phyloP scores from a whole-genome alignment of 1,140 invertebrate genomes.

The Callitettix versicolor region DNA sequence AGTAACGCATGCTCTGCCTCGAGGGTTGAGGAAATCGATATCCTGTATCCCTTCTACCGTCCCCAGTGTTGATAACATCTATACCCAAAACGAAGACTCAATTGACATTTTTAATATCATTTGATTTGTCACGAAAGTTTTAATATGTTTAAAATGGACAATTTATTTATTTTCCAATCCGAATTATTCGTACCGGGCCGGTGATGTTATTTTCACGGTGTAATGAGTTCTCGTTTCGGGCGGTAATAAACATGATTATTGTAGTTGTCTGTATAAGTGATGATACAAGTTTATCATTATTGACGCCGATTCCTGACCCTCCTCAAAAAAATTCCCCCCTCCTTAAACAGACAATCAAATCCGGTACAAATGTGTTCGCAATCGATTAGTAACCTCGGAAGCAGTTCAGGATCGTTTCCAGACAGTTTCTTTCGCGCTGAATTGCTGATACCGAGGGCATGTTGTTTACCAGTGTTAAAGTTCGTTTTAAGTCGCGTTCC shows the following conservation, averaged over 20 bases:
- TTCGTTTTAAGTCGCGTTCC: no score
- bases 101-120: constrained; percentile 12
- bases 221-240: no score
- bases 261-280: constrained; percentile 17
- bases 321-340: constrained; percentile 17
- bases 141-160: no score
- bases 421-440: no score
- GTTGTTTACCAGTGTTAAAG: no score
- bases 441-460: no score
- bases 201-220: no score
- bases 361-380: no score
- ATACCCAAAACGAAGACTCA: constrained; percentile 10
- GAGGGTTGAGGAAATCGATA: constrained; percentile 10
- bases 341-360: constrained; percentile 10
- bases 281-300: constrained; percentile 22
- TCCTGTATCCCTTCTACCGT: neutral
- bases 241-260: constrained; percentile 6
- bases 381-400: no score
- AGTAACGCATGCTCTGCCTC: neutral
- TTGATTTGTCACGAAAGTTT: neutral
- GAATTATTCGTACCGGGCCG: no score
- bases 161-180: no score
- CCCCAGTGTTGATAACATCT: constrained; percentile 6
- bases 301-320: constrained; percentile 24
- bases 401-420: no score